Percentiles rank a stretch among this genome's conserved stretches.
phyloP scores from a whole-genome alignment of 2,888 invertebrate genomes.

The Lypha dubia region DNA sequence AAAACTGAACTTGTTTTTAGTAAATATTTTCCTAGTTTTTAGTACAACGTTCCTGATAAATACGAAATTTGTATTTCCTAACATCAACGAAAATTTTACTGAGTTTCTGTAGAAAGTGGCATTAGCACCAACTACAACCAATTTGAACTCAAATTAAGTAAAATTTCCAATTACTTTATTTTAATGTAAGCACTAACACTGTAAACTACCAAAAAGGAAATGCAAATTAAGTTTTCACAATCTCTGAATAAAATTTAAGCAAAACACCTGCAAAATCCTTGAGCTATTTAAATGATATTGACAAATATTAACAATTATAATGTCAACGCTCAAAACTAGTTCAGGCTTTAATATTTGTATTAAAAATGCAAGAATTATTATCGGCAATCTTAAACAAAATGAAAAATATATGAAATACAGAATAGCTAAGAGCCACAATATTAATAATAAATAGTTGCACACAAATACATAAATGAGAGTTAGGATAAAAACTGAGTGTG shows the following conservation, averaged over 20 bases:
- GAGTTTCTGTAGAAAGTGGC: too few species aligned
- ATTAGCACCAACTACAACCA: too few species aligned
- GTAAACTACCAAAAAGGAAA: slow-evolving; percentile 23
- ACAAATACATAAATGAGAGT: slow-evolving; percentile 41
- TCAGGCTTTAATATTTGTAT: slow-evolving; percentile 20
- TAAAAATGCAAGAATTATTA: slow-evolving; percentile 61
- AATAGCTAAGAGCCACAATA: slow-evolving; percentile 62
- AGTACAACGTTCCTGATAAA: too few species aligned
- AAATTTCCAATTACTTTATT: too few species aligned
- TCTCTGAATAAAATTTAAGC: slow-evolving; percentile 57
- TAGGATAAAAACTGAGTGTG: slow-evolving; percentile 14
- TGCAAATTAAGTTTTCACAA: slow-evolving; percentile 70
- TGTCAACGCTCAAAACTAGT: slow-evolving; percentile 69
- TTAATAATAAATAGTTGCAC: slow-evolving; percentile 72
- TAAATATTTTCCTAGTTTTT: too few species aligned
- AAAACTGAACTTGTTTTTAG: too few species aligned
- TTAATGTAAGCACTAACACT: not conserved
- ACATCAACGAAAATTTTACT: too few species aligned
- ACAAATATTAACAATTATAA: slow-evolving; percentile 74
- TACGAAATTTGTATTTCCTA: too few species aligned
- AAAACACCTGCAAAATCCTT: slow-evolving; percentile 71
- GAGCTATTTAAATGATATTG: slow-evolving; percentile 69
- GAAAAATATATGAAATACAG: slow-evolving; percentile 38
- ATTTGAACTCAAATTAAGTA: too few species aligned
- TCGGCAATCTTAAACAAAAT: slow-evolving; percentile 54